phyloP scores from a whole-genome alignment of 2,888 invertebrate genomes.

The Adelognathus sp. region DNA sequence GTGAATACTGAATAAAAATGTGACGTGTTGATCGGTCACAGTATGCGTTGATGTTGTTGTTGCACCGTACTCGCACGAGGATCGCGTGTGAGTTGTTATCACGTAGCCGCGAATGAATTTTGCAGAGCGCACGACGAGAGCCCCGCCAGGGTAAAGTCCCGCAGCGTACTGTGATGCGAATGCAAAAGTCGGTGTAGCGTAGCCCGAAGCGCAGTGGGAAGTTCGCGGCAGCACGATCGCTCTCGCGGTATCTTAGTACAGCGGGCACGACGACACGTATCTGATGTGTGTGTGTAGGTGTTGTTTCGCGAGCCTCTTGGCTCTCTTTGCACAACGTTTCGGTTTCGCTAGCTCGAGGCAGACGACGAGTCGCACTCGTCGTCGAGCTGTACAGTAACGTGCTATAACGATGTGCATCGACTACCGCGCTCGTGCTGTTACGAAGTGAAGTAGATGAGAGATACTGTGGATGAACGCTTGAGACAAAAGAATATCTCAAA shows the following conservation, averaged over 20 bases:
- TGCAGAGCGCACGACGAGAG: constrained; percentile 28
- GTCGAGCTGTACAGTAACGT: background rate
- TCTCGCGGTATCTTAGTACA: constrained; percentile 55
- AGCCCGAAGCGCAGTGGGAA: constrained; percentile 65
- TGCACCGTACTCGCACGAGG: too few relatives aligned
- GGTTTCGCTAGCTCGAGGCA: too few relatives aligned
- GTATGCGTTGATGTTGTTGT: too few relatives aligned
- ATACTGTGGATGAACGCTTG: background rate
- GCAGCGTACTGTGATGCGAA: constrained; percentile 69
- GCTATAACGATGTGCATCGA: background rate
- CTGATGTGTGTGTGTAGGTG: too few relatives aligned
- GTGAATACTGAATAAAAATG: too few relatives aligned
- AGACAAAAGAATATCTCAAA: background rate
- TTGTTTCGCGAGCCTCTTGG: constrained; percentile 27
- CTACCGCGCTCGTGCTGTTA: too few relatives aligned
- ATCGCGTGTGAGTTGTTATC: too few relatives aligned
- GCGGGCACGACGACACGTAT: background rate
- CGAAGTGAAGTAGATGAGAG: background rate
- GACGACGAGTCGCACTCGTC: too few relatives aligned
- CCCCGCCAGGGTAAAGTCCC: constrained; percentile 68
- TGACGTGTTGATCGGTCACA: too few relatives aligned
- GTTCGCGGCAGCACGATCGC: constrained; percentile 56
- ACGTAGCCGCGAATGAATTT: too few relatives aligned
- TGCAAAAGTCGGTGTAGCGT: constrained; percentile 61
- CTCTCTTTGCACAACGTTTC: constrained; percentile 31